These are phyloP conservation scores for Cynoglossus semilaevis DNA, from an alignment of 2,113 vertebrate genomes.

Conservation along the genomic window DNA sequence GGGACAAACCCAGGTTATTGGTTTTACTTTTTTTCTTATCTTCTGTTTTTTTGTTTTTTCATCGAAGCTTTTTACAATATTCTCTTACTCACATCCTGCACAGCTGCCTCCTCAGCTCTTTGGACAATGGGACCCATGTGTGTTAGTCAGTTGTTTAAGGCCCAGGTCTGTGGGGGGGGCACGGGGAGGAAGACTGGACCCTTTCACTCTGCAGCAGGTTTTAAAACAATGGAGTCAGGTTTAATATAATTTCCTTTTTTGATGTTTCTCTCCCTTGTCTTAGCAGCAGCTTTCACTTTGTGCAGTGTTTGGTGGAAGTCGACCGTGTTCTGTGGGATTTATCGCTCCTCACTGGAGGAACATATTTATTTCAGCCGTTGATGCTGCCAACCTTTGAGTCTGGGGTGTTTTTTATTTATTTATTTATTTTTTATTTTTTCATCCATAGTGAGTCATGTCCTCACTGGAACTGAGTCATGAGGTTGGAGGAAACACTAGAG, in stretches of 20 bases:
- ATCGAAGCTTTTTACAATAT: constrained; percentile 26
- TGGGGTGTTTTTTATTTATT: no score
- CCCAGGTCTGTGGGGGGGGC: constrained; percentile 12
- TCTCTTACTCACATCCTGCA: constrained; percentile 50
- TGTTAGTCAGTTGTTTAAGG: constrained; percentile 29
- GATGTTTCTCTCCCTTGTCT: neutral
- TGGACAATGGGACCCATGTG: constrained; percentile 58
- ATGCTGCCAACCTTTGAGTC: constrained; percentile 51
- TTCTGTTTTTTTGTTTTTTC: no score
- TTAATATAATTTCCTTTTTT: no score
- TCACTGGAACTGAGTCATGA: constrained; percentile 6
- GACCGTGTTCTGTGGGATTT: no score
- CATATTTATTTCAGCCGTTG: constrained; percentile 9
- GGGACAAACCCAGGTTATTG: constrained; percentile 11
- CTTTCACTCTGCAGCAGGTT: neutral
- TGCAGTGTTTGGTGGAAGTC: no score
- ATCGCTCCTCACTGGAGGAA: no score
- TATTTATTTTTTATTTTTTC: constrained; percentile 11
- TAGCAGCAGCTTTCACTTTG: neutral
- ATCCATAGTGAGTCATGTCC: constrained; percentile 28
- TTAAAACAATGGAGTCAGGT: no score
- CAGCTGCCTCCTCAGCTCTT: constrained; percentile 50
- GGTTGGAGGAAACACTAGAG: neutral
- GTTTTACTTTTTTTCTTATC: neutral
- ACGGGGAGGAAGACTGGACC: constrained; percentile 22